phyloP scores from a whole-genome alignment of 2,113 vertebrate species.

The Suricata suricatta region DNA sequence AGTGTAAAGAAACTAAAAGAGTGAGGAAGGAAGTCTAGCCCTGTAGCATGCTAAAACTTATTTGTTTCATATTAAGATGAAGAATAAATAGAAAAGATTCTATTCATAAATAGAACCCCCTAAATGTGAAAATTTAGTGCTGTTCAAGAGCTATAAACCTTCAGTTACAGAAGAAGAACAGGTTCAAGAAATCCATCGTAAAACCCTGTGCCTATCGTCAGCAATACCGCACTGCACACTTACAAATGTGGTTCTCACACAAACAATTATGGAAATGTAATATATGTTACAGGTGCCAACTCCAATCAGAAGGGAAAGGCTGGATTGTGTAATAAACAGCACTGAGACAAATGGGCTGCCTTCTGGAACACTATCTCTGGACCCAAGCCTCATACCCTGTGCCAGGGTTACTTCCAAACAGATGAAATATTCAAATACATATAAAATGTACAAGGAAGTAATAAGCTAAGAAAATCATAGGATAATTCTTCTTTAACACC shows the following conservation, averaged over 20 bases:
- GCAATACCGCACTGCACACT: background rate
- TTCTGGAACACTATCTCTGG: background rate
- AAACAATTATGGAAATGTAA: background rate
- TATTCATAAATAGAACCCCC: background rate
- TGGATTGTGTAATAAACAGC: background rate
- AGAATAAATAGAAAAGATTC: background rate
- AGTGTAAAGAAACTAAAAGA: background rate
- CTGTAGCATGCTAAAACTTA: background rate
- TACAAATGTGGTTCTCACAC: background rate
- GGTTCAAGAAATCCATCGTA: background rate
- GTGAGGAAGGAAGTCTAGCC: background rate
- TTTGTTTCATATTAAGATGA: background rate
- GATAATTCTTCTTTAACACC: background rate
- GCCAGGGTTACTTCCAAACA: background rate
- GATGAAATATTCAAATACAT: background rate
- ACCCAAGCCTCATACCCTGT: background rate
- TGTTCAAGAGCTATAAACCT: background rate
- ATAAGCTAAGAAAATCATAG: background rate
- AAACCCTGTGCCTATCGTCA: too few species aligned
- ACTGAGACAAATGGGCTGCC: background rate
- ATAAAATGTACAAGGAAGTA: background rate
- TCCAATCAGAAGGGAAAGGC: background rate
- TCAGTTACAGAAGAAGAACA: background rate
- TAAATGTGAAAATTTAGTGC: background rate
- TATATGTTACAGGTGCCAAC: background rate